Evolutionary conservation across 2,888 invertebrate genomes (phyloP).

Genomic region (Eutolmus rufibarbis): DNA sequence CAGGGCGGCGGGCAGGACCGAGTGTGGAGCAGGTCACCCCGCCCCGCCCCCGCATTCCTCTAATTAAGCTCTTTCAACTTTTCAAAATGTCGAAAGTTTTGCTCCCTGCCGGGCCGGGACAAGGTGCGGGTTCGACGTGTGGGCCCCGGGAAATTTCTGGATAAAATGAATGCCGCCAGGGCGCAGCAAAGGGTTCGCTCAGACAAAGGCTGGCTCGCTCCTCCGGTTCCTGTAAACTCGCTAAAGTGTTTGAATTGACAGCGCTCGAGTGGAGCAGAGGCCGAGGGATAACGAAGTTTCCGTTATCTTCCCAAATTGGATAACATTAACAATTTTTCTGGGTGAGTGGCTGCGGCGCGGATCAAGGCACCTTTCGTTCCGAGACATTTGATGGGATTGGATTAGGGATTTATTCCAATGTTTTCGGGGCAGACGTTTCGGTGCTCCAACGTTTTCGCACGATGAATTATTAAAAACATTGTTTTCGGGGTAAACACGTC

Average conservation of each 20-base stretch:
- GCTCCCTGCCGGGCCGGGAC: background rate
- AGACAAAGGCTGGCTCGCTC: background rate
- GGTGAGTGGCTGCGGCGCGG: background rate
- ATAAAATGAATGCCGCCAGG: background rate
- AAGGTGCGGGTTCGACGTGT: background rate
- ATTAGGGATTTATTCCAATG: background rate
- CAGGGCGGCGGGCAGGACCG: background rate
- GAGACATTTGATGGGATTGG: background rate
- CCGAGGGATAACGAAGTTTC: background rate
- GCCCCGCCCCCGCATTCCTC: background rate
- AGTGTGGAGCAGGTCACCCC: background rate
- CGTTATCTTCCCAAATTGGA: background rate
- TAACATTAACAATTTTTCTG: background rate
- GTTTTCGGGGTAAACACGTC: background rate
- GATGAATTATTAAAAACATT: background rate
- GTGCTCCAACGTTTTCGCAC: background rate
- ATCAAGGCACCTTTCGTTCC: background rate
- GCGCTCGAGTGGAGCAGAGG: background rate
- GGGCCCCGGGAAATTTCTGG: background rate
- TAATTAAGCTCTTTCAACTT: slow-evolving; percentile 37
- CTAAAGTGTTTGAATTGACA: slow-evolving; percentile 11
- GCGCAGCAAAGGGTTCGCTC: background rate
- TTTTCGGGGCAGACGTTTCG: background rate
- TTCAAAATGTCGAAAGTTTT: slow-evolving; percentile 40
- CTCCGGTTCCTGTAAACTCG: slow-evolving; percentile 1